A percentile compares a stretch with the other conserved stretches of the same genome.
These are phyloP conservation scores for Apodemus agrarius DNA, from an alignment of 2,797 vertebrate genomes.

Conservation along the genomic window DNA sequence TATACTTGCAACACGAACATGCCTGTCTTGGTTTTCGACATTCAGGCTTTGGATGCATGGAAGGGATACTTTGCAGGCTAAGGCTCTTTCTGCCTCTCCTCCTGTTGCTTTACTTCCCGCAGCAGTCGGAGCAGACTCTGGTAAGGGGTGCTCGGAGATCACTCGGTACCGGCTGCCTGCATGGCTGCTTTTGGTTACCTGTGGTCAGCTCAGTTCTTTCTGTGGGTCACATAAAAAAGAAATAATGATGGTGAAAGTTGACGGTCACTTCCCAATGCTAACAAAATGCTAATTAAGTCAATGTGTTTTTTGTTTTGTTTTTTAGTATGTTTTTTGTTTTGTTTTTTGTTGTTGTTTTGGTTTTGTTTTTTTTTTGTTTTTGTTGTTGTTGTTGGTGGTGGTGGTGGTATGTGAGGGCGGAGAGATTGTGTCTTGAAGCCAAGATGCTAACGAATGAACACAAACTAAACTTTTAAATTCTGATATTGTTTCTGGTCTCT, in stretches of 20 bases:
- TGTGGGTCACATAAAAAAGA: not conserved
- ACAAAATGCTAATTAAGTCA: not conserved
- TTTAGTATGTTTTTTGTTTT: too few relatives aligned
- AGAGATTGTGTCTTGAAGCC: not conserved
- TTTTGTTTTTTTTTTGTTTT: not conserved
- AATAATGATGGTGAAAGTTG: not conserved
- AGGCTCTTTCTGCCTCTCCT: not conserved
- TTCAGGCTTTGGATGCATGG: accelerated
- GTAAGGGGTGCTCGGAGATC: not conserved
- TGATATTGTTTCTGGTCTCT: not conserved
- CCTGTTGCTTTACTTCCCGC: not conserved
- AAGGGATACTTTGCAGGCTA: not conserved
- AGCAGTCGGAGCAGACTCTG: not conserved
- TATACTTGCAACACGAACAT: accelerated
- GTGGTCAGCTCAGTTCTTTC: not conserved
- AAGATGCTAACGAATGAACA: not conserved
- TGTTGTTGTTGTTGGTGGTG: too few relatives aligned
- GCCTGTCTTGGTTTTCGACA: not conserved
- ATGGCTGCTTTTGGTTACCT: not conserved
- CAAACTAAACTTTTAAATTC: not conserved
- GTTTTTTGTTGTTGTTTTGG: too few relatives aligned
- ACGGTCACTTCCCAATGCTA: not conserved
- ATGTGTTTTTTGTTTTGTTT: too few relatives aligned
- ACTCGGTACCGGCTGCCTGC: not conserved
- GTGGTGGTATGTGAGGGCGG: too few relatives aligned